A percentile compares a stretch with the other conserved stretches of the same genome.
phyloP scores from a whole-genome alignment of 2,888 invertebrate species.

The Steinernema scapterisci region DNA sequence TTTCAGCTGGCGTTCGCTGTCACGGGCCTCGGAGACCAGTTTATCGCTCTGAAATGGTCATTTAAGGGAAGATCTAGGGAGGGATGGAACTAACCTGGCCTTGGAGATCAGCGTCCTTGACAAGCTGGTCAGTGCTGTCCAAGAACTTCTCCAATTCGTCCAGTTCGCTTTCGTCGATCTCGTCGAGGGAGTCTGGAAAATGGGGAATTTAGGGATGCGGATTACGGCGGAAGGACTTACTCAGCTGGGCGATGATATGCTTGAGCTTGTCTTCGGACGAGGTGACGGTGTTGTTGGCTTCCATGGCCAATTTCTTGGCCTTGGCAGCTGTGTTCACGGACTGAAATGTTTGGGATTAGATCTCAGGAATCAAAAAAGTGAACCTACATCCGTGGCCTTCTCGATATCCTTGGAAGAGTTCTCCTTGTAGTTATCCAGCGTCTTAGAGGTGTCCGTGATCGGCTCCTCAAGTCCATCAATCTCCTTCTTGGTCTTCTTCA shows the following conservation, averaged over 20 bases:
- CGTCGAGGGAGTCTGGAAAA: slow-evolving; percentile 64
- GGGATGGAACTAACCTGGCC: neutral
- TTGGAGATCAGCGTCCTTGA: slow-evolving; percentile 4
- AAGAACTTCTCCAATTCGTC: slow-evolving; percentile 68
- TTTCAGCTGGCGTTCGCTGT: slow-evolving; percentile 57
- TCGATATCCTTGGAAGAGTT: slow-evolving; percentile 53
- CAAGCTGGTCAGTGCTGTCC: slow-evolving; percentile 60
- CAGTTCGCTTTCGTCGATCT: slow-evolving; percentile 67
- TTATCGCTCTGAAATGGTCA: neutral
- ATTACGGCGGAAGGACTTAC: slow-evolving; percentile 23
- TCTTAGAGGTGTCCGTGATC: slow-evolving; percentile 33
- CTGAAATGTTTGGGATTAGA: slow-evolving; percentile 37
- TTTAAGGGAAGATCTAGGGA: neutral
- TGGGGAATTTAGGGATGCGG: neutral
- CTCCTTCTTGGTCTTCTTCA: slow-evolving; percentile 43
- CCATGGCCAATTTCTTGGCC: slow-evolving; percentile 33
- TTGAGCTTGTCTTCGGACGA: slow-evolving; percentile 50
- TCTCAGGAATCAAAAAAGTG: neutral
- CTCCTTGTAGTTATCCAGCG: slow-evolving; percentile 48
- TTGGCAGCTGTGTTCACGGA: slow-evolving; percentile 50
- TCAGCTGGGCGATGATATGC: slow-evolving; percentile 49
- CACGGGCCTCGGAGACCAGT: neutral
- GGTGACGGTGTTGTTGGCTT: slow-evolving; percentile 48
- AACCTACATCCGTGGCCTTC: slow-evolving; percentile 48
- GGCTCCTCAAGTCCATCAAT: slow-evolving; percentile 9